Percentiles rank a stretch among this genome's conserved stretches.
Conservation (phyloP, 2,797 vertebrate genomes). For the Otus scops region DNA sequence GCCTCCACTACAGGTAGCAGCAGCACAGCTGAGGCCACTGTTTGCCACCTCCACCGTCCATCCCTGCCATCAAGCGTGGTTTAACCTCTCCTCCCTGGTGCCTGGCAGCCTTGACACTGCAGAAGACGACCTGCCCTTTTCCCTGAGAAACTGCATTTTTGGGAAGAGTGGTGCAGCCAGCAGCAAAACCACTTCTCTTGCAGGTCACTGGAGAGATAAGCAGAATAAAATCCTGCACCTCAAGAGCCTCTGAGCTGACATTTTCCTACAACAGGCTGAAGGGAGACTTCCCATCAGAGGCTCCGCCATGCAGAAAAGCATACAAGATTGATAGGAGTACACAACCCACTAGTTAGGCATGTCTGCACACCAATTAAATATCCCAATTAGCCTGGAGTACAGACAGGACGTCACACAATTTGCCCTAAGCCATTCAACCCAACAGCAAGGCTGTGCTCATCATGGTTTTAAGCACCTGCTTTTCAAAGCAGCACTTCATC, state of each 20-base stretch:
- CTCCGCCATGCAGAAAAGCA: accelerated
- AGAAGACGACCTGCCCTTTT: background rate
- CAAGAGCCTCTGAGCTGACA: background rate
- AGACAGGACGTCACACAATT: background rate
- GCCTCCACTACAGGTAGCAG: background rate
- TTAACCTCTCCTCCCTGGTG: background rate
- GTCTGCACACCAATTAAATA: background rate
- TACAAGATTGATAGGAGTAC: accelerated
- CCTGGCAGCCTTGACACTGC: background rate
- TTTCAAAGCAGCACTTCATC: background rate
- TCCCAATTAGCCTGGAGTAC: background rate
- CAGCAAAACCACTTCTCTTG: background rate
- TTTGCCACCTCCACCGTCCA: background rate
- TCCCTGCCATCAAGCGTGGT: background rate
- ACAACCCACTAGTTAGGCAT: background rate
- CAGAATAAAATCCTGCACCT: background rate
- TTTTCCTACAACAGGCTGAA: background rate
- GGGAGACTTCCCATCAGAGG: background rate
- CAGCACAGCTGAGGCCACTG: background rate
- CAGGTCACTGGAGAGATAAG: background rate
- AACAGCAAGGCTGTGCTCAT: background rate
- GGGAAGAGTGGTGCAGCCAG: background rate
- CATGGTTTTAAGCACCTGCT: background rate
- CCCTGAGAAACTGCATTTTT: background rate
- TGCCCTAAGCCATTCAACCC: background rate